Evolutionary conservation across 37 sponge, comb jelly and placozoan species (phyloP).

Genomic region (Geodia barretti): DNA sequence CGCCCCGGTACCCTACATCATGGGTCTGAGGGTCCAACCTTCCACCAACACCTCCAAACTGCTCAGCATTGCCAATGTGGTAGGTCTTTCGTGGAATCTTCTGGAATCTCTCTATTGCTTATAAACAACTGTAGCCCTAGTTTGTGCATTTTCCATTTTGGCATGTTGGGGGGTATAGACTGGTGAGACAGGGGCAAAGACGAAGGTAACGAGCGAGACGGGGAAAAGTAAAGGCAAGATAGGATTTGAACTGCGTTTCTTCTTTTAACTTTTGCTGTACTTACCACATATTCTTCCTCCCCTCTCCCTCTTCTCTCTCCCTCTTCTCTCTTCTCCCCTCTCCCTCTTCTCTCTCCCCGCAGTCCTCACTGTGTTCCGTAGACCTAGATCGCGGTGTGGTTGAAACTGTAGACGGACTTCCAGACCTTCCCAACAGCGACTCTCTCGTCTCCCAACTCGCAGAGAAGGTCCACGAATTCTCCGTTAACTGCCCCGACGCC

Average conservation of each 20-base stretch:
- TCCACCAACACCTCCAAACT: not conserved
- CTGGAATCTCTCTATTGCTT: too few relatives aligned
- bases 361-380: conserved; percentile 72
- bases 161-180: too few relatives aligned
- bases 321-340: conserved; percentile 4
- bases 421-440: conserved; percentile 59
- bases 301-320: conserved; percentile 2
- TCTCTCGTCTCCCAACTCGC: conserved; percentile 36
- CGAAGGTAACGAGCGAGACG: too few relatives aligned
- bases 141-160: too few relatives aligned
- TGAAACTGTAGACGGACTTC: conserved; percentile 70
- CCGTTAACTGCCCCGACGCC: conserved; percentile 41
- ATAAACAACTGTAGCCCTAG: too few relatives aligned
- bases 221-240: too few relatives aligned
- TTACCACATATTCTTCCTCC: not conserved
- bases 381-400: conserved; percentile 64
- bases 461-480: conserved; percentile 19
- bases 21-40: conserved; percentile 74
- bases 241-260: not conserved
- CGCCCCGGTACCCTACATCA: conserved; percentile 96
- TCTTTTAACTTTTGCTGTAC: not conserved
- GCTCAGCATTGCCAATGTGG: conserved; percentile 34
- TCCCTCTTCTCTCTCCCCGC: conserved; percentile 1
- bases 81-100: not conserved
- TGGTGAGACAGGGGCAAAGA: too few relatives aligned